These are phyloP conservation scores for Kudoa iwatai DNA, from an alignment of 30 jellyfish, hydroid and myxozoan species.

Conservation along the genomic window DNA sequence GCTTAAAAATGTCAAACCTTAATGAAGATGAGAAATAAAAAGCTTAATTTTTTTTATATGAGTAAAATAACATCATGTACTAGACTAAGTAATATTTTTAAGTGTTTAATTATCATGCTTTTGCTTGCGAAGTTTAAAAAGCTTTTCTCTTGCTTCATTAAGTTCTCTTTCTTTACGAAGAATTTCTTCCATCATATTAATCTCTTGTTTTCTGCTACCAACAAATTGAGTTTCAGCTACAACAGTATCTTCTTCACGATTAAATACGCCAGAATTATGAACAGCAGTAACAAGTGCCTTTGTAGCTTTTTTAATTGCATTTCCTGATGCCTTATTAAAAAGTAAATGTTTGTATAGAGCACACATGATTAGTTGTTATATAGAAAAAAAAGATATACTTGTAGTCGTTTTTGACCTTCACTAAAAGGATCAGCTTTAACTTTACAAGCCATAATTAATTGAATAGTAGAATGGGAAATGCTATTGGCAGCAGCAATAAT, in stretches of 20 bases:
- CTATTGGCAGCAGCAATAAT: constrained; percentile 83
- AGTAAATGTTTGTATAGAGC: background rate
- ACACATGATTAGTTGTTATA: background rate
- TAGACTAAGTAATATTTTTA: too few species aligned
- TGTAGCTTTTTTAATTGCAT: constrained; percentile 75
- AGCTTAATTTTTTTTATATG: too few species aligned
- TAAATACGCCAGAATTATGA: constrained; percentile 70
- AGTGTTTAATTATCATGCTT: too few species aligned
- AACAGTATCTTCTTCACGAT: constrained; percentile 42
- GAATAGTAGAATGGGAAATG: constrained; percentile 83
- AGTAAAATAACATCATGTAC: too few species aligned
- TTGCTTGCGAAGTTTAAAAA: constrained; percentile 29
- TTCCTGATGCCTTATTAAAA: constrained; percentile 46
- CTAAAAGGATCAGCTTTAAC: constrained; percentile 87
- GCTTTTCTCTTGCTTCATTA: constrained; percentile 42
- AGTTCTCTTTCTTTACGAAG: constrained; percentile 39
- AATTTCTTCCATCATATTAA: constrained; percentile 69
- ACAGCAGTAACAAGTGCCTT: constrained; percentile 71
- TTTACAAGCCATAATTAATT: constrained; percentile 57
- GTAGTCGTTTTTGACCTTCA: constrained; percentile 41
- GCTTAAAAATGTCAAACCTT: too few species aligned
- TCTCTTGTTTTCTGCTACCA: constrained; percentile 56
- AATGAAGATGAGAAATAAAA: too few species aligned
- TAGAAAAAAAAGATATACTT: constrained; percentile 2
- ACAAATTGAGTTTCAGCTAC: constrained; percentile 22